These are phyloP conservation scores for Ellobium chinense DNA, from an alignment of 2,888 invertebrate species.

Conservation along the genomic window DNA sequence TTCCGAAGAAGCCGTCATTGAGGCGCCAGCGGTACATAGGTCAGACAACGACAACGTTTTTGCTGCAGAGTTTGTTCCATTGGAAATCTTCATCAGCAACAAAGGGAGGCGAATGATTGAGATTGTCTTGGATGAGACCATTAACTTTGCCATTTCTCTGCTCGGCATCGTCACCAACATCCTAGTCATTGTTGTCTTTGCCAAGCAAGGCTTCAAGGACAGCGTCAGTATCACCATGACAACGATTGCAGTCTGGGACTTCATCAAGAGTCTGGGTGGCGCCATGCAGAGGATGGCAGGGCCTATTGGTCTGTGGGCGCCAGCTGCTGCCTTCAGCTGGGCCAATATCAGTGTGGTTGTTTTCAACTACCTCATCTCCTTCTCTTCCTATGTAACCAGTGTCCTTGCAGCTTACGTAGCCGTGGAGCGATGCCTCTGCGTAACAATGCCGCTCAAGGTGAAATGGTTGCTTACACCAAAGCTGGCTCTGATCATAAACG, in stretches of 20 bases:
- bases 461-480: slow-evolving; percentile 37
- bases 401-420: slow-evolving; percentile 37
- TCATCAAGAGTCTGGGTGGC: slow-evolving; percentile 33
- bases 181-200: slow-evolving; percentile 27
- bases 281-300: slow-evolving; percentile 32
- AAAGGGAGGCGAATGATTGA: background rate
- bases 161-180: slow-evolving; percentile 33
- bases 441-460: slow-evolving; percentile 32
- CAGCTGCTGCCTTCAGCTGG: slow-evolving; percentile 10
- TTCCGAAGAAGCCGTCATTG: no score
- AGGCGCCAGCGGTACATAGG: no score
- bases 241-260: slow-evolving; percentile 29
- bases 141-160: slow-evolving; percentile 9
- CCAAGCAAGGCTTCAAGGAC: slow-evolving; percentile 38
- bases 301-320: slow-evolving; percentile 9
- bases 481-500: background rate
- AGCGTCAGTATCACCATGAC: slow-evolving; percentile 39
- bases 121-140: slow-evolving; percentile 3
- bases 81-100: slow-evolving; percentile 26
- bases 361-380: slow-evolving; percentile 31
- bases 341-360: slow-evolving; percentile 24
- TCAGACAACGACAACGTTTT: background rate
- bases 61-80: slow-evolving; percentile 19
- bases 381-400: slow-evolving; percentile 35
- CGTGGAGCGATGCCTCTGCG: slow-evolving; percentile 38